Evolutionary conservation across 2,113 vertebrate species (phyloP).

Genomic region (Cephalopholis sonnerati): DNA sequence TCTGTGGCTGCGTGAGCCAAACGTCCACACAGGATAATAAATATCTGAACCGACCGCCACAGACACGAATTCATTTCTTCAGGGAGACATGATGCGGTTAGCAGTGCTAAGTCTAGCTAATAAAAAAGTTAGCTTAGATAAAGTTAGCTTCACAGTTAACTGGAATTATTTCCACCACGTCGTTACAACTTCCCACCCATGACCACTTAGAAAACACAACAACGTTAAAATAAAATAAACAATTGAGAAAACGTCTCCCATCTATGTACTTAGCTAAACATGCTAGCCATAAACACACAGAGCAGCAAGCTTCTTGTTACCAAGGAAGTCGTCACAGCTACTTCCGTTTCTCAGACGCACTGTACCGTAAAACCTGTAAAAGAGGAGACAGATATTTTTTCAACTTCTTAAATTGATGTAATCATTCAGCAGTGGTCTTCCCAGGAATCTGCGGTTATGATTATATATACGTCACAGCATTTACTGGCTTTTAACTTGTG

Average conservation of each 20-base stretch:
- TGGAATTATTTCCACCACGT: background rate
- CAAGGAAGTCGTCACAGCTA: conserved; percentile 68
- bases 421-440: background rate
- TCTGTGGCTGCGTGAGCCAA: conserved; percentile 42
- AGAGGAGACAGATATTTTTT: background rate
- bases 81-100: background rate
- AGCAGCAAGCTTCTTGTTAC: conserved; percentile 54
- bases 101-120: background rate
- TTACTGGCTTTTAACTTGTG: background rate
- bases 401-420: background rate
- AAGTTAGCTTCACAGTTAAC: background rate
- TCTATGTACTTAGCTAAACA: background rate
- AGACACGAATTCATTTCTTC: conserved; percentile 55
- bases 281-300: background rate
- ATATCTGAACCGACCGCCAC: conserved; percentile 7
- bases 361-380: conserved; percentile 65
- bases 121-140: background rate
- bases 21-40: conserved; percentile 34
- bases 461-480: background rate
- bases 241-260: background rate
- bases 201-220: background rate
- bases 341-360: conserved; percentile 58
- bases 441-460: background rate
- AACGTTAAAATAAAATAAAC: background rate
- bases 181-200: fast-evolving